Conservation (phyloP, 2,797 vertebrate species). For the Sciurus carolinensis region DNA sequence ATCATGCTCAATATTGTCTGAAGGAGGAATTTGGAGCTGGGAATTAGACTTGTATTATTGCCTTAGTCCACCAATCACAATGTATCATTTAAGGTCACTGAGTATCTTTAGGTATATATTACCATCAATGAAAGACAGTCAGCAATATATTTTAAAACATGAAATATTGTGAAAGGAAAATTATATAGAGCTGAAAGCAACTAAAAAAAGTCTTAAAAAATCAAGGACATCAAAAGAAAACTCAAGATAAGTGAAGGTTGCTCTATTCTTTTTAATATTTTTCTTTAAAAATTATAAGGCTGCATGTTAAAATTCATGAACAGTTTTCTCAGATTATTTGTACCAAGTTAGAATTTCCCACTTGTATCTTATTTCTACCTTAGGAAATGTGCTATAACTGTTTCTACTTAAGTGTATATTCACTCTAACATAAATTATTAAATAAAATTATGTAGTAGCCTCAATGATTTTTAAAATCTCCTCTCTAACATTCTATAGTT, state of each 20-base stretch:
- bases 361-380: not conserved
- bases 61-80: not conserved
- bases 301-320: not conserved
- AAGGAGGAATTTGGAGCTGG: not conserved
- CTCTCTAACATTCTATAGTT: not conserved
- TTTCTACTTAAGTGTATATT: not conserved
- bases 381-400: not conserved
- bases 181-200: not conserved
- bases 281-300: not conserved
- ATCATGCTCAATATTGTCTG: not conserved
- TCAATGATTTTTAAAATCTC: not conserved
- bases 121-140: not conserved
- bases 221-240: not conserved
- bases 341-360: not conserved
- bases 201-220: not conserved
- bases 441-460: not conserved
- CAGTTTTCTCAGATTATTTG: not conserved
- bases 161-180: not conserved
- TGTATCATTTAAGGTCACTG: not conserved
- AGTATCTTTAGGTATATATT: not conserved
- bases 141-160: not conserved
- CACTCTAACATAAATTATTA: not conserved
- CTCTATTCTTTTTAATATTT: not conserved
- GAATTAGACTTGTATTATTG: not conserved
- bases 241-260: rapidly evolving